Evolutionary conservation across 2,113 vertebrate genomes (phyloP).

Genomic region (Equus quagga): DNA sequence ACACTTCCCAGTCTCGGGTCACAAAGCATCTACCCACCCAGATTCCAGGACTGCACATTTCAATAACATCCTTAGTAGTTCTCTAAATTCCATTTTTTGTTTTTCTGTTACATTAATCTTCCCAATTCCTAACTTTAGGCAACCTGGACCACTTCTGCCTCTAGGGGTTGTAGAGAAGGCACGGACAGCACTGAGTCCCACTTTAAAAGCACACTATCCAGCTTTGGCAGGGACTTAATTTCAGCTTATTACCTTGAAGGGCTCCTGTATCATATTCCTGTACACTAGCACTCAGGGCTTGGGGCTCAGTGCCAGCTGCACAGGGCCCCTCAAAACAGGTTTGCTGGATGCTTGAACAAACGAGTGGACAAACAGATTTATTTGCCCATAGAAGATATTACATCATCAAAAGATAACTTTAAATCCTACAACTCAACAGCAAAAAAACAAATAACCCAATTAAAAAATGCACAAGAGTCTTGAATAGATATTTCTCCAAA

Average conservation of each 20-base stretch:
- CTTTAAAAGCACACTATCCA: background rate
- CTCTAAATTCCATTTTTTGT: background rate
- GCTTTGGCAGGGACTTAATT: background rate
- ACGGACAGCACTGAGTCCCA: background rate
- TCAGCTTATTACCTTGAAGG: background rate
- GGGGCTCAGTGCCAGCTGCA: background rate
- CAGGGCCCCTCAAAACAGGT: background rate
- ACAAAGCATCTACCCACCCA: background rate
- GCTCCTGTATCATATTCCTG: background rate
- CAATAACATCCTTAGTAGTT: background rate
- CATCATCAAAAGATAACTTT: background rate
- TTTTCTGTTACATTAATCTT: background rate
- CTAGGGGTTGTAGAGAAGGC: background rate
- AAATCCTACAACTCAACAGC: background rate
- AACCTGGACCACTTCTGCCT: background rate
- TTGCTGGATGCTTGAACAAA: background rate
- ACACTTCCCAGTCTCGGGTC: background rate
- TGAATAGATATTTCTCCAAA: background rate
- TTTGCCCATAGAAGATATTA: background rate
- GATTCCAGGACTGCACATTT: background rate
- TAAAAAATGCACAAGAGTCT: conserved; percentile 11
- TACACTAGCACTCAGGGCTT: background rate
- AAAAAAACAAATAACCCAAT: background rate
- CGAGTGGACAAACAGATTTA: background rate
- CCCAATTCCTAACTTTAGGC: background rate